Percentiles rank a stretch among this genome's conserved stretches.
Evolutionary conservation across 37 sponge, comb jelly and placozoan genomes (phyloP).

Genomic region (Aplysina aerophoba): DNA sequence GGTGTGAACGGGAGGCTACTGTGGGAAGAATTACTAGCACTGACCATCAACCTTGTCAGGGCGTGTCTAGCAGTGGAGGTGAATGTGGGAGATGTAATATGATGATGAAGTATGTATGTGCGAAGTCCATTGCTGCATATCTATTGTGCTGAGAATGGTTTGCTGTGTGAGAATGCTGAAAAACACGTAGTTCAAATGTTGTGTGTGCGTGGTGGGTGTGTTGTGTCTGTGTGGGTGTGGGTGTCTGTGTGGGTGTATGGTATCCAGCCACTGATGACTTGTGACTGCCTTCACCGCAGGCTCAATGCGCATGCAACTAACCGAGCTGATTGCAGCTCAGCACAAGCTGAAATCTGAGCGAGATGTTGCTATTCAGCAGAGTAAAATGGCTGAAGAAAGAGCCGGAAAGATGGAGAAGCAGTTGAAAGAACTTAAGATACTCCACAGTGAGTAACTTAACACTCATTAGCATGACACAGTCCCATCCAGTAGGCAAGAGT

Average conservation of each 20-base stretch:
- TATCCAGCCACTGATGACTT: too few relatives aligned
- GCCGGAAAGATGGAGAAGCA: constrained; percentile 39
- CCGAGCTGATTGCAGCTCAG: constrained; percentile 48
- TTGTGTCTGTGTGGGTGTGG: not conserved
- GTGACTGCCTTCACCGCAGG: constrained; percentile 20
- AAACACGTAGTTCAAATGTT: too few relatives aligned
- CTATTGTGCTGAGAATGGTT: too few relatives aligned
- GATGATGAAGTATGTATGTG: too few relatives aligned
- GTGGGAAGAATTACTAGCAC: too few relatives aligned
- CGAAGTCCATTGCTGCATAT: too few relatives aligned
- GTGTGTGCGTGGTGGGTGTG: not conserved
- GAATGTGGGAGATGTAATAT: too few relatives aligned
- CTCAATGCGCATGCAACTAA: constrained; percentile 66
- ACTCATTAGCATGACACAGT: not conserved
- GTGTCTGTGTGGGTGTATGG: not conserved
- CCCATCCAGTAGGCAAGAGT: too few relatives aligned
- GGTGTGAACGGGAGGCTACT: too few relatives aligned
- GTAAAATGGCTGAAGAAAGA: constrained; percentile 47
- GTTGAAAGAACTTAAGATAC: constrained; percentile 37
- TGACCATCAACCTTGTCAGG: too few relatives aligned
- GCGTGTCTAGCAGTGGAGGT: too few relatives aligned
- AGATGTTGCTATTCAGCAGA: constrained; percentile 64
- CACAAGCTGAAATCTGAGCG: constrained; percentile 53
- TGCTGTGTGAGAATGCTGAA: too few relatives aligned
- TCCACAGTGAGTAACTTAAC: constrained; percentile 33